phyloP scores from a whole-genome alignment of 2,113 vertebrate genomes.

The Trogon surrucura region DNA sequence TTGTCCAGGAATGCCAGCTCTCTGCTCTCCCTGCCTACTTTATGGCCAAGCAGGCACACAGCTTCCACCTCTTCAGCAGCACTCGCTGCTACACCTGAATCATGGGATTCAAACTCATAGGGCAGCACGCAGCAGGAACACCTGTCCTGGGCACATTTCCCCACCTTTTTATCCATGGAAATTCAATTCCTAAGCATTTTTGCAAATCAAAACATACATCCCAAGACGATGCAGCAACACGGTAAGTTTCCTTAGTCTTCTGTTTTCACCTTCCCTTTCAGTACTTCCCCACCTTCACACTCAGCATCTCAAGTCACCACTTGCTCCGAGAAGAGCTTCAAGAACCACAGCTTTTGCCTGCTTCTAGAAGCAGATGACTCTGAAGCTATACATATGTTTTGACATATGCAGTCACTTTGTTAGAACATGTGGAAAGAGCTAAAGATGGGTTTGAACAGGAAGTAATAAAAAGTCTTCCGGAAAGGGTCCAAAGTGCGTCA shows the following conservation, averaged over 20 bases:
- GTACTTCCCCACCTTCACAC: not conserved
- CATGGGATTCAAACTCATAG: fast-evolving
- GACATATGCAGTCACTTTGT: not conserved
- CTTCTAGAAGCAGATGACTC: not conserved
- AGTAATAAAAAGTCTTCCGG: not conserved
- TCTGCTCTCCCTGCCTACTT: not conserved
- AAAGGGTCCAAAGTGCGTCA: not conserved
- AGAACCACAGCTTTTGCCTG: not conserved
- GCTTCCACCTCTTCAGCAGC: not conserved
- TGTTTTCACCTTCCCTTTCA: not conserved
- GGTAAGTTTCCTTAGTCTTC: not conserved
- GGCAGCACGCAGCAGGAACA: not conserved
- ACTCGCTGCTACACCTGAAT: not conserved
- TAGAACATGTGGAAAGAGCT: not conserved
- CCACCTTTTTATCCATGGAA: not conserved
- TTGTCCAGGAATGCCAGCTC: not conserved
- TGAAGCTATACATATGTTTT: not conserved
- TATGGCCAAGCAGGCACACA: fast-evolving
- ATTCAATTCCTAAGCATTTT: not conserved
- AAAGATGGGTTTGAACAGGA: conserved; percentile 1
- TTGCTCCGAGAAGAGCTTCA: not conserved
- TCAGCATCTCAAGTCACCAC: not conserved
- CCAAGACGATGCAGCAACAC: not conserved
- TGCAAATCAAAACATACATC: not conserved
- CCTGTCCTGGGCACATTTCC: not conserved